Conservation (phyloP, 2,797 vertebrate genomes). For the Schizopygopsis pylzovi region DNA sequence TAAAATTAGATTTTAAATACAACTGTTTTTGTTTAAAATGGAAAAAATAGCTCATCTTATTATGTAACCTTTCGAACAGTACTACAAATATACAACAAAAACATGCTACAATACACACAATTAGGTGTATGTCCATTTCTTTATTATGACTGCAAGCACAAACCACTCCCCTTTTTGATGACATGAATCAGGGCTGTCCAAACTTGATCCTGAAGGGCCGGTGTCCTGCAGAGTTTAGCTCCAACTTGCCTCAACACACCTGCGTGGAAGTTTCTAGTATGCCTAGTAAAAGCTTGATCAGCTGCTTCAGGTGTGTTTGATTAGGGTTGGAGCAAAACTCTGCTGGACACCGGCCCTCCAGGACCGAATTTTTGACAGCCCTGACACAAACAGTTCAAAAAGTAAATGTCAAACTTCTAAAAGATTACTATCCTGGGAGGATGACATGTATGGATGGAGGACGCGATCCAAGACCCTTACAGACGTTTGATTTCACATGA, state of each 20-base stretch:
- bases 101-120: neutral
- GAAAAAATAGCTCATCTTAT: neutral
- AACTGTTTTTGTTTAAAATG: neutral
- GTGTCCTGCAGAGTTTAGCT: too few relatives aligned
- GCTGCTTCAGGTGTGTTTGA: too few relatives aligned
- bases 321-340: too few relatives aligned
- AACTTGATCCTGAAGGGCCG: too few relatives aligned
- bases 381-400: neutral
- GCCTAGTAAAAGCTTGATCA: too few relatives aligned
- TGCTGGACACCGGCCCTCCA: too few relatives aligned
- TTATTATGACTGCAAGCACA: constrained; percentile 29
- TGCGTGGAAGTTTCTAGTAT: too few relatives aligned
- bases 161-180: neutral
- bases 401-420: constrained; percentile 9
- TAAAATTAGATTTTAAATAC: neutral
- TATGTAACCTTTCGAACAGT: neutral
- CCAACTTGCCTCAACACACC: too few relatives aligned
- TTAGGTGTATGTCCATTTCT: neutral
- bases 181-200: neutral
- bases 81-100: neutral
- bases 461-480: neutral
- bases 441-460: neutral
- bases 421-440: neutral
- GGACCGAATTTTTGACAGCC: too few relatives aligned
- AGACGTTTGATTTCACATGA: constrained; percentile 13